phyloP scores from a whole-genome alignment of 64 coral and sea anemone genomes.

The Pocillopora verrucosa region DNA sequence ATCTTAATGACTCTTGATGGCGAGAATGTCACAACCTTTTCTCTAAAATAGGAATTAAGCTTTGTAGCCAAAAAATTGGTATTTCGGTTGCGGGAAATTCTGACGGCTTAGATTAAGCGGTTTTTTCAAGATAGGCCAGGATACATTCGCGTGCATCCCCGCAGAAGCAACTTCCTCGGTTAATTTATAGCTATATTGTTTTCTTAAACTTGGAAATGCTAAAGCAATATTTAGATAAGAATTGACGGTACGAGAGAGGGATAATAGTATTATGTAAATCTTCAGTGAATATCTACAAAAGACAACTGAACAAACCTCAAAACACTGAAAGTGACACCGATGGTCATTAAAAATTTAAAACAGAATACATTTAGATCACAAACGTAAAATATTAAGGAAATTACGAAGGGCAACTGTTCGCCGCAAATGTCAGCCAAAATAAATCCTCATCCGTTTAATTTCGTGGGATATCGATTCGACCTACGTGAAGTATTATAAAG shows the following conservation, averaged over 20 bases:
- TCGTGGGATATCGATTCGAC: background rate
- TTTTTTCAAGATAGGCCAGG: constrained; percentile 5
- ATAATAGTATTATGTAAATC: constrained; percentile 82
- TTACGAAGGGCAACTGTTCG: constrained; percentile 7
- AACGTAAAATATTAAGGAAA: background rate
- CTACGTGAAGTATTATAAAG: background rate
- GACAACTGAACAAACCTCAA: constrained; percentile 32
- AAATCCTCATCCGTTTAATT: constrained; percentile 3
- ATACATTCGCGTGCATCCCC: background rate
- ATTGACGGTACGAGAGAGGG: constrained; percentile 33
- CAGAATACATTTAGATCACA: background rate
- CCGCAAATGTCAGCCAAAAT: constrained; percentile 17
- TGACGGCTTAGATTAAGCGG: background rate
- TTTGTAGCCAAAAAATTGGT: background rate
- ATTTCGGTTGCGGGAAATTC: background rate
- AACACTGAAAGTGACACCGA: constrained; percentile 59
- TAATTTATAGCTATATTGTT: constrained; percentile 60
- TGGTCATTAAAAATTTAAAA: constrained; percentile 62
- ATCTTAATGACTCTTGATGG: constrained; percentile 21
- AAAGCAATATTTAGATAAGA: constrained; percentile 67
- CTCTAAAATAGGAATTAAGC: constrained; percentile 13
- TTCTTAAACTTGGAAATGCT: constrained; percentile 62
- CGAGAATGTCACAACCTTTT: background rate
- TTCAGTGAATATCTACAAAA: constrained; percentile 57
- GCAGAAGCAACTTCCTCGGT: constrained; percentile 4